Conservation (phyloP, 2,888 invertebrate genomes). For the Megamerina dolium region DNA sequence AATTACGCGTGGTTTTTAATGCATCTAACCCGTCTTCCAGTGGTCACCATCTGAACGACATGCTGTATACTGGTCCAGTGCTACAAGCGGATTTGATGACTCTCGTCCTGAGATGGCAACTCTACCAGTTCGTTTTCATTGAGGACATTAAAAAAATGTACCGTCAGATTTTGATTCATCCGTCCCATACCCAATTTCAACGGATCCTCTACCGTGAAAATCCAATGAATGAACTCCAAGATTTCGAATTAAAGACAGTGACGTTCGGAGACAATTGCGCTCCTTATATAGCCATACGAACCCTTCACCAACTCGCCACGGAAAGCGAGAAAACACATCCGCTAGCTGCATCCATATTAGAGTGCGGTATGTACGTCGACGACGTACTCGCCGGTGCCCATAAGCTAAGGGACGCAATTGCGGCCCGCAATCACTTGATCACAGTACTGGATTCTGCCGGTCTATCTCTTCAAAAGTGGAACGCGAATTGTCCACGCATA, state of each 20-base stretch:
- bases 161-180: no score
- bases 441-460: no score
- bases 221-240: no score
- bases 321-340: slow-evolving; percentile 9
- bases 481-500: no score
- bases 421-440: no score
- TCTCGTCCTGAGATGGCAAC: no score
- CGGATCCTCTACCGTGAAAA: slow-evolving; percentile 16
- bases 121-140: slow-evolving; percentile 17
- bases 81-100: slow-evolving; percentile 16
- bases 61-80: slow-evolving; percentile 14
- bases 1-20: slow-evolving; percentile 21
- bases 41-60: slow-evolving; percentile 16
- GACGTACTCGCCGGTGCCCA: no score
- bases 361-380: no score
- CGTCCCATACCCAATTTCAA: no score
- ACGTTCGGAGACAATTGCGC: slow-evolving; percentile 21
- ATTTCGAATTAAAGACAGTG: slow-evolving; percentile 13
- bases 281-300: slow-evolving; percentile 18
- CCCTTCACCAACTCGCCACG: slow-evolving; percentile 10
- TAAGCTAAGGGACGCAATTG: no score
- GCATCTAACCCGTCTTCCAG: slow-evolving; percentile 14
- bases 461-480: no score
- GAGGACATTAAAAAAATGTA: slow-evolving; percentile 23
- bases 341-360: no score